Evolutionary conservation across 2,888 invertebrate species (phyloP), one percentile per base, ranked within the genome.

Genomic region (Podabrus alpinus): DNA sequence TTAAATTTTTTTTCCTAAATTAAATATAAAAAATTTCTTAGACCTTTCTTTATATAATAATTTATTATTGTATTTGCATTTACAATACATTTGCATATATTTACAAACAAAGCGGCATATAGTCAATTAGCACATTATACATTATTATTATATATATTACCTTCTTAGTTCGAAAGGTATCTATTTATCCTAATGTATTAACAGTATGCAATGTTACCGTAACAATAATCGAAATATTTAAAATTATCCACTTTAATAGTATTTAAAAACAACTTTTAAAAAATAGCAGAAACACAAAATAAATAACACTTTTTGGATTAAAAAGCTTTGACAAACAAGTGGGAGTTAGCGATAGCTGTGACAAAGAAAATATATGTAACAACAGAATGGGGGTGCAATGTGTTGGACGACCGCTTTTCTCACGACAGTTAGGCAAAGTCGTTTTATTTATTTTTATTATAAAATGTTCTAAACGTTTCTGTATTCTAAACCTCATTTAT

Each of bases 341-440:
- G 74, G 71, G 74, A 66, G 62, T 59, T 71, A 70, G 71, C 45
- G 69, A 59, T 66, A 69, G 71, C 64, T 71, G 71, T 66, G 68
- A 75, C 71, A 75, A 71, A 75, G 71, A 75, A 64, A 75, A 75
- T 72, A 71, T 71, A 71, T 75, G 66, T 68, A 75, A 72, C 68
- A 71, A 71, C 59, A 68, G 15, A 59, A 72, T 75, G 66, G 71
- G 68, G 75, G 71, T 29, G 62, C 25, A 67, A 45, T 74, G 68
- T 69, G 75, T 72, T 75, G 29, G 19, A 68, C 74, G 71, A 24
- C 71, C 59, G 66, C 61, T 71, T 66, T 76, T 76, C 76, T 66
- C 76, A 76, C 76, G 73, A 61, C 21, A 17, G 73, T 76, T 76
- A 76, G n/a, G 45, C 45, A 45, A 45, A 45, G 45, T 45, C n/a